phyloP scores from a whole-genome alignment of 2,797 vertebrate genomes.

The Oreochromis grahami region DNA sequence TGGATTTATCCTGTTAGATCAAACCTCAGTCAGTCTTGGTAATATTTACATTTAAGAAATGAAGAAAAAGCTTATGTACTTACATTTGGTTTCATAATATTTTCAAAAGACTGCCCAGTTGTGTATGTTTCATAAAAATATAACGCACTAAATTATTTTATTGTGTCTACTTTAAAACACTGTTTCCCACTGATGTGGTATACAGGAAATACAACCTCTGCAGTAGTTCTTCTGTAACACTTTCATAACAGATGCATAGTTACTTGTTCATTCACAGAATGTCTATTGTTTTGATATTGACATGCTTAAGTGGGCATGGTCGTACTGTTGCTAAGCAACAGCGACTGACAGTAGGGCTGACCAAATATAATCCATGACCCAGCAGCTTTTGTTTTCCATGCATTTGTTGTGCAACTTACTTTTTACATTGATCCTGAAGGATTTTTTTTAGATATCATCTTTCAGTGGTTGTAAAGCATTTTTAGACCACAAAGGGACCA shows the following conservation, averaged over 20 bases:
- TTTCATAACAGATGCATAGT: neutral
- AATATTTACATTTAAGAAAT: neutral
- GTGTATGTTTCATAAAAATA: neutral
- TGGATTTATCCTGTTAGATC: neutral
- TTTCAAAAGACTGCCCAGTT: neutral
- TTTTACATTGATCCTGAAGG: neutral
- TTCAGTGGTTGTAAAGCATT: neutral
- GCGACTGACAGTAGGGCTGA: neutral
- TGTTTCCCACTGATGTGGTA: neutral
- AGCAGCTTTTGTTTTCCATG: neutral
- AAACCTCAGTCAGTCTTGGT: neutral
- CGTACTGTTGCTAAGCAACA: slow-evolving; percentile 4
- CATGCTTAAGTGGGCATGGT: neutral
- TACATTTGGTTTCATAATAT: neutral
- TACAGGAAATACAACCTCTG: neutral
- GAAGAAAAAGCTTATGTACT: neutral
- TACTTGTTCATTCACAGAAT: neutral
- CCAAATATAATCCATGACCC: neutral
- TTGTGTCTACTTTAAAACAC: neutral
- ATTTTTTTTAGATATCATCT: neutral
- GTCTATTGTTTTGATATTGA: neutral
- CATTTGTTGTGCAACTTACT: neutral
- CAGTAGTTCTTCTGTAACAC: neutral
- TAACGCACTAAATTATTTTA: accelerated
- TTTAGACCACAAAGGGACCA: neutral